phyloP scores from a whole-genome alignment of 2,797 vertebrate genomes.

The Centropyge bicolor region DNA sequence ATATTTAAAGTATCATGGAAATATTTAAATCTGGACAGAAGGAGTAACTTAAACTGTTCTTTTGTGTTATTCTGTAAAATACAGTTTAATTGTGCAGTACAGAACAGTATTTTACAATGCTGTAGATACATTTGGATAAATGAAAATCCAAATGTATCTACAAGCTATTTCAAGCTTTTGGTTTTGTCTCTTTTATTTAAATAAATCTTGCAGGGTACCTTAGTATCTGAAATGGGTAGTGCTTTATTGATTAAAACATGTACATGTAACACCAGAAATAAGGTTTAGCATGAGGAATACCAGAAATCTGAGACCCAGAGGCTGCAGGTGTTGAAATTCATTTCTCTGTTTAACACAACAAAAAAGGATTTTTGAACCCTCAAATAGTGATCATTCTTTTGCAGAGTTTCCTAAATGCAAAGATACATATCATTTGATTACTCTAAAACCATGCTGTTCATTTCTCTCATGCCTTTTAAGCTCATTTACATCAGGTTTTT shows the following conservation, averaged over 20 bases:
- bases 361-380: background rate
- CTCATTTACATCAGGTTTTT: background rate
- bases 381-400: background rate
- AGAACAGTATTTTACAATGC: background rate
- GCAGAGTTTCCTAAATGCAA: background rate
- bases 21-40: background rate
- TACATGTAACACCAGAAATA: background rate
- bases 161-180: background rate
- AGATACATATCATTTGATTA: background rate
- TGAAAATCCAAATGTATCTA: background rate
- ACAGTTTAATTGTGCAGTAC: background rate
- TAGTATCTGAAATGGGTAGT: background rate
- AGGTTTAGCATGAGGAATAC: background rate
- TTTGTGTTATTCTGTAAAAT: background rate
- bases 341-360: background rate
- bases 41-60: background rate
- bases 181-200: background rate
- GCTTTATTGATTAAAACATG: background rate
- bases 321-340: slow-evolving; percentile 2
- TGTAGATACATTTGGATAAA: background rate
- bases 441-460: background rate
- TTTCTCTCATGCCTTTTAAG: background rate
- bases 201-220: background rate
- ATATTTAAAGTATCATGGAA: background rate
- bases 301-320: background rate